Evolutionary conservation across 2,797 vertebrate genomes (phyloP).

Genomic region (Mionectes olivaceus): DNA sequence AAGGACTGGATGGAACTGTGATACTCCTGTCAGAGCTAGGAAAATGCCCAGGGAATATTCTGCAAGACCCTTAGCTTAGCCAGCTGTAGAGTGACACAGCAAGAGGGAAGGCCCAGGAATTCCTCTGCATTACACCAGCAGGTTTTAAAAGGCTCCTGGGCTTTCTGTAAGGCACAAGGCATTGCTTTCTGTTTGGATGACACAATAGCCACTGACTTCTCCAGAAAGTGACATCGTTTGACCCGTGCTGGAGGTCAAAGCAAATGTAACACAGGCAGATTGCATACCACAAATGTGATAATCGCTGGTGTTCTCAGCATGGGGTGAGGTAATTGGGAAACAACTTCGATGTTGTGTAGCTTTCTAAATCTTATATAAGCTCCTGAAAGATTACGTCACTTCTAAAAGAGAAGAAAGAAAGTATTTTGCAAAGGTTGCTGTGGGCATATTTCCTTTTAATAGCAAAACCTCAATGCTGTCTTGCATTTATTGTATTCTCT

Average conservation of each 20-base stretch:
- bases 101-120: neutral
- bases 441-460: neutral
- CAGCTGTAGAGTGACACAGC: neutral
- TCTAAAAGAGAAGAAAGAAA: conserved; percentile 1
- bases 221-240: conserved; percentile 74
- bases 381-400: conserved; percentile 75
- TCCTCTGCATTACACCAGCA: neutral
- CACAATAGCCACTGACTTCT: conserved; percentile 45
- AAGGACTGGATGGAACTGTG: neutral
- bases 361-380: neutral
- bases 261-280: conserved; percentile 83
- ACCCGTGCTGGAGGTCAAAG: conserved; percentile 84
- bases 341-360: conserved; percentile 54
- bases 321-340: conserved; percentile 83
- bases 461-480: neutral
- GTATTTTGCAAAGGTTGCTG: neutral
- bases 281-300: conserved; percentile 89
- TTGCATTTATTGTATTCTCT: conserved; percentile 8
- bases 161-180: neutral
- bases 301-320: conserved; percentile 83
- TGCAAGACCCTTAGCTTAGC: neutral
- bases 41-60: neutral
- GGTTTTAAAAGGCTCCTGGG: neutral
- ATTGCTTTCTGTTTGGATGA: conserved; percentile 7
- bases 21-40: neutral